Evolutionary conservation across 2,797 vertebrate species (phyloP).

Genomic region (Tenualosa thibaudeaui): DNA sequence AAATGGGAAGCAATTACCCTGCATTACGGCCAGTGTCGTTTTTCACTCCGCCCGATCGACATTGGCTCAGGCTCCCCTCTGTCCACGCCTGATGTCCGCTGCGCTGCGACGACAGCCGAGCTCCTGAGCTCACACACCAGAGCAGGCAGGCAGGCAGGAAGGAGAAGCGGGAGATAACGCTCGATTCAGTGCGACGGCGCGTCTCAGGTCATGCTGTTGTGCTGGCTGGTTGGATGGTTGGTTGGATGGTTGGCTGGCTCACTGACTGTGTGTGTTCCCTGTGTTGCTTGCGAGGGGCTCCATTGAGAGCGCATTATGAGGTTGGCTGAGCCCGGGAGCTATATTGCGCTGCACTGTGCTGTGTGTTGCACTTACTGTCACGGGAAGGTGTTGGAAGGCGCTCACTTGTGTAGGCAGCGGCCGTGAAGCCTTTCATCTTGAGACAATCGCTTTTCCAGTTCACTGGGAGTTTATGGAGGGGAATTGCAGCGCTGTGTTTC

Average conservation of each 20-base stretch:
- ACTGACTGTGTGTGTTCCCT: slow-evolving; percentile 24
- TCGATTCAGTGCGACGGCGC: slow-evolving; percentile 12
- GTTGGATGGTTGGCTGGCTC: slow-evolving; percentile 58
- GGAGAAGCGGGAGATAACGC: neutral
- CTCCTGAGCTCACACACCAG: slow-evolving; percentile 14
- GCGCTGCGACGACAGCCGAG: slow-evolving; percentile 55
- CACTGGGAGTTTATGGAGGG: slow-evolving; percentile 53
- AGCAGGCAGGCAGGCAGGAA: neutral
- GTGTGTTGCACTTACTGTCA: slow-evolving; percentile 61
- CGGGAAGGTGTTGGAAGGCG: slow-evolving; percentile 77
- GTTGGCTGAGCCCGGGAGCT: slow-evolving; percentile 72
- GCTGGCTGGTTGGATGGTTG: slow-evolving; percentile 55
- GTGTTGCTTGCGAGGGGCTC: slow-evolving; percentile 43
- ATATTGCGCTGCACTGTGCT: slow-evolving; percentile 29
- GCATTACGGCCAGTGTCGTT: slow-evolving; percentile 76
- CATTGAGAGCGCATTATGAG: slow-evolving; percentile 37
- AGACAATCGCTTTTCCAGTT: slow-evolving; percentile 77
- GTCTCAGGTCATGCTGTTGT: slow-evolving; percentile 62
- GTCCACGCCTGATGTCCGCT: slow-evolving; percentile 43
- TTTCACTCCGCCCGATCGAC: slow-evolving; percentile 66
- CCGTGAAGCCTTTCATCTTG: slow-evolving; percentile 83
- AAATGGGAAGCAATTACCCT: slow-evolving; percentile 82
- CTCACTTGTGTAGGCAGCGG: slow-evolving; percentile 78
- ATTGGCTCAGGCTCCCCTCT: slow-evolving; percentile 23
- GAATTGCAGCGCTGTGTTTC: slow-evolving; percentile 48